Evolutionary conservation across 2,888 invertebrate genomes (phyloP).

Genomic region (Epinotia bilunana): DNA sequence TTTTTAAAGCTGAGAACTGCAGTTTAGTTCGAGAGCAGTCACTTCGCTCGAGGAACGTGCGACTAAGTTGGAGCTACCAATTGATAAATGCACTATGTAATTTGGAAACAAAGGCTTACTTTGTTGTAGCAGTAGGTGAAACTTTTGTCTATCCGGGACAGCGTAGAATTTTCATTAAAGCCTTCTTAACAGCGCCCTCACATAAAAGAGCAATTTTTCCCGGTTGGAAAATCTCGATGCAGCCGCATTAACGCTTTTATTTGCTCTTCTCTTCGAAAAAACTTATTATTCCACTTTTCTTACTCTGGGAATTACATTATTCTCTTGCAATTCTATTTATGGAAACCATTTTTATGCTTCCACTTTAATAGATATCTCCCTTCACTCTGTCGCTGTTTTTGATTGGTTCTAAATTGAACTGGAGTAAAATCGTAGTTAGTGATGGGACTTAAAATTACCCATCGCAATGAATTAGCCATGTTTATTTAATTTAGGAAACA

Average conservation of each 20-base stretch:
- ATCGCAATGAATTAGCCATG: conserved; percentile 2
- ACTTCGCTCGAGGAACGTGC: not conserved
- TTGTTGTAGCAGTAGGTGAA: conserved; percentile 57
- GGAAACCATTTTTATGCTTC: conserved; percentile 56
- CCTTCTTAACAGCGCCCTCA: conserved; percentile 73
- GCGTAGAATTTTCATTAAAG: conserved; percentile 79
- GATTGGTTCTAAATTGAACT: conserved; percentile 26
- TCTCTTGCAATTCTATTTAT: conserved; percentile 71
- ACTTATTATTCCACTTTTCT: conserved; percentile 80
- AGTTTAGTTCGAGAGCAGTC: not conserved
- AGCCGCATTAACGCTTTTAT: conserved; percentile 80
- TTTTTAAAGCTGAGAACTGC: conserved; percentile 8
- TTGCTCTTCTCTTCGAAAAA: conserved; percentile 78
- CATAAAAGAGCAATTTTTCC: conserved; percentile 80
- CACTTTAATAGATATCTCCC: conserved; percentile 42
- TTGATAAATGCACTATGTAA: conserved; percentile 55
- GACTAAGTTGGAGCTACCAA: conserved; percentile 45
- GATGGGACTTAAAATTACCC: not conserved
- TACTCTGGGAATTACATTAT: conserved; percentile 76
- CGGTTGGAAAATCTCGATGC: conserved; percentile 80
- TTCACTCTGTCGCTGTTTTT: conserved; percentile 29
- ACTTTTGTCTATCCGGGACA: conserved; percentile 69
- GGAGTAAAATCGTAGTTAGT: conserved; percentile 7
- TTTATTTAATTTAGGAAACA: not conserved
- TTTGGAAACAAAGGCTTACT: conserved; percentile 56